phyloP scores from a whole-genome alignment of 2,113 vertebrate genomes.

The Mesoclemmys tuberculata region DNA sequence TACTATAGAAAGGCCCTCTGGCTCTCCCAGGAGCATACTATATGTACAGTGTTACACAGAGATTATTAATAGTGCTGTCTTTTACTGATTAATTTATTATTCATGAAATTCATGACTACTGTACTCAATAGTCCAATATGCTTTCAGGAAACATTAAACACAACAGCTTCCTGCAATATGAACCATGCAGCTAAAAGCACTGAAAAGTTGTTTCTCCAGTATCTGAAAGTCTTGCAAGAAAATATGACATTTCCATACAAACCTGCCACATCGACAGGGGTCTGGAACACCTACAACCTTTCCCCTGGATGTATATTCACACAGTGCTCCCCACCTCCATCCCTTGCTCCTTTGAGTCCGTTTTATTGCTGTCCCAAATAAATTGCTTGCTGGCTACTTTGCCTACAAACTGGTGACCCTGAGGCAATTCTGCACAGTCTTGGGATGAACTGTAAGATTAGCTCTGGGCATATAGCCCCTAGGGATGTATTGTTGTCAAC shows the following conservation, averaged over 20 bases:
- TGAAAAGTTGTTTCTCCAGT: background rate
- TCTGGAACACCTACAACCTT: conserved; percentile 3
- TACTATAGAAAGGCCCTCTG: background rate
- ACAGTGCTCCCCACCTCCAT: background rate
- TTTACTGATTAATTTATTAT: background rate
- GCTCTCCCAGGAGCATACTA: background rate
- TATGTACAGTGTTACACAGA: background rate
- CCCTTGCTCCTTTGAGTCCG: background rate
- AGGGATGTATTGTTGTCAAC: conserved; percentile 29
- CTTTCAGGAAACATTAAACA: background rate
- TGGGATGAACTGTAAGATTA: conserved; percentile 44
- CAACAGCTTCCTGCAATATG: background rate
- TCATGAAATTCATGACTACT: background rate
- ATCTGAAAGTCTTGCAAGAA: background rate
- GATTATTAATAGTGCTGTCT: background rate
- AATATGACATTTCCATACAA: rapidly evolving
- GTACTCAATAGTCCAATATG: background rate
- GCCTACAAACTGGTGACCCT: conserved; percentile 5
- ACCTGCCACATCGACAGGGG: background rate
- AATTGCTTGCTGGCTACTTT: background rate
- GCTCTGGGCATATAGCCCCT: background rate
- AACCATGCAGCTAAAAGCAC: background rate
- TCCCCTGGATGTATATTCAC: background rate
- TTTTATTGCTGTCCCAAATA: conserved; percentile 5
- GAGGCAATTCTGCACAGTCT: background rate